Base-by-base conservation (phyloP, 2,797 vertebrate genomes). In the Artibeus jamaicensis region DNA sequence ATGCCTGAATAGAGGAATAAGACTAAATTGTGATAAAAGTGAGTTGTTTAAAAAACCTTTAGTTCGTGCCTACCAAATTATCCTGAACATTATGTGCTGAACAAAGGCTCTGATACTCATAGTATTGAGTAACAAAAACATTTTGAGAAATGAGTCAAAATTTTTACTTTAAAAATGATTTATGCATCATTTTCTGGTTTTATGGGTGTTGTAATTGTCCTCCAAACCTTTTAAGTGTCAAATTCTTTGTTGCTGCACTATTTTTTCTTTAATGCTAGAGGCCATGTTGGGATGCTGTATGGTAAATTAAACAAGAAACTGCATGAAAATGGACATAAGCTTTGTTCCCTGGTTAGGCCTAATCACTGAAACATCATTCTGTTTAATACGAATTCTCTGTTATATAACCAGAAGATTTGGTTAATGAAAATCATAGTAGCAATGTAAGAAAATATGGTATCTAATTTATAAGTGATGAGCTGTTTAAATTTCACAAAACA, bases 11-110 rank as follows among this genome's bases (percentile, higher is more conserved):
- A 97, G 84, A 96, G 84, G 96, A 91, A 96, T 95, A 96, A 97
- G 97, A 97, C 81, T 97, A 89, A 97, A 97, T 96, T 96, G 97
- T 82, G 81, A 96, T 97, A 97, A 97, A 98, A 97, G 96, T 34
- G 29, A 98, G 77, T 89, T 97, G 86, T 97, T 98, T 97, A 95
- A 97, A 96, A 87, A 76, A 95, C 96, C 89, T 97, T 97, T 86
- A 97, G 97, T 88, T 96, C 77, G 37, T 94, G 96, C 96, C 96
- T 97, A 96, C 97, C 81, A 93, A 97, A 97, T 97, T 97, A 97
- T 85, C 53, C 91, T 86, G 91, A 96, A 97, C 89, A 93, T 96
- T 97, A 97, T 97, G 87, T 97, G 76, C 94, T 77, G 68, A 97
- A 98, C 96, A 97, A 97, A 98, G 79, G 86, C 85, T 95, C 78